A percentile compares a stretch with the other conserved stretches of the same genome.
Conservation (phyloP, 2,888 invertebrate genomes). For the Sesia bembeciformis region DNA sequence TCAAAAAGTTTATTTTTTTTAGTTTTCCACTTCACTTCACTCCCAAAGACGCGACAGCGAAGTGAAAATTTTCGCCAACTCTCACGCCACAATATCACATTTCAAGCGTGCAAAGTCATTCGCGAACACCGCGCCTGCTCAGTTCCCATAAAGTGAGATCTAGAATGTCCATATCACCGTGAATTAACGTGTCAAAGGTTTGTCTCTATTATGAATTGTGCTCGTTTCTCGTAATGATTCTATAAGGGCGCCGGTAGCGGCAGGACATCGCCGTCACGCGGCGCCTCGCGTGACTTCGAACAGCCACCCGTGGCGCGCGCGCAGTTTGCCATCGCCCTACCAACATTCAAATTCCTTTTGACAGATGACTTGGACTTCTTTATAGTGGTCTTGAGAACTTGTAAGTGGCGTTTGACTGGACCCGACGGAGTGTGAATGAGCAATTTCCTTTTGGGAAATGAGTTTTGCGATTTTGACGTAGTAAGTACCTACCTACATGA, state of each 20-base stretch:
- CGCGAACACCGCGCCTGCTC: conserved; percentile 40
- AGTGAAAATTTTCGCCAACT: not conserved
- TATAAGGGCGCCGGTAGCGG: conserved; percentile 17
- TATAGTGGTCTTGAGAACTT: conserved; percentile 36
- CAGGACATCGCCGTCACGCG: conserved; percentile 21
- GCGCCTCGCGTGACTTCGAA: conserved; percentile 38
- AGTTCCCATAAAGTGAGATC: conserved; percentile 61
- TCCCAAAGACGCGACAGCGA: too few species aligned
- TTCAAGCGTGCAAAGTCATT: conserved; percentile 31
- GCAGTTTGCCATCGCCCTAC: conserved; percentile 31
- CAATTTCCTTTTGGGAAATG: conserved; percentile 59
- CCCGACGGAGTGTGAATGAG: conserved; percentile 57
- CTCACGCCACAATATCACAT: conserved; percentile 21
- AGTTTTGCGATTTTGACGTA: conserved; percentile 9
- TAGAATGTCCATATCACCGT: conserved; percentile 60
- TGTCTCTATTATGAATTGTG: conserved; percentile 12
- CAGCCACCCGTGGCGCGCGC: conserved; percentile 47
- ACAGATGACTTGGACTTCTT: conserved; percentile 48
- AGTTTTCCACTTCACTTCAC: too few species aligned
- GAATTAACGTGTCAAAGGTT: conserved; percentile 31
- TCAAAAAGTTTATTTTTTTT: too few species aligned
- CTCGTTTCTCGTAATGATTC: conserved; percentile 20
- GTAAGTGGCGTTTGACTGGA: conserved; percentile 37
- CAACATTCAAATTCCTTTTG: conserved; percentile 44
- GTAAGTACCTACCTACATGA: conserved; percentile 22